Evolutionary conservation across 2,113 vertebrate genomes (phyloP), one percentile per base, ranked within the genome.

Genomic region (Spea bombifrons): DNA sequence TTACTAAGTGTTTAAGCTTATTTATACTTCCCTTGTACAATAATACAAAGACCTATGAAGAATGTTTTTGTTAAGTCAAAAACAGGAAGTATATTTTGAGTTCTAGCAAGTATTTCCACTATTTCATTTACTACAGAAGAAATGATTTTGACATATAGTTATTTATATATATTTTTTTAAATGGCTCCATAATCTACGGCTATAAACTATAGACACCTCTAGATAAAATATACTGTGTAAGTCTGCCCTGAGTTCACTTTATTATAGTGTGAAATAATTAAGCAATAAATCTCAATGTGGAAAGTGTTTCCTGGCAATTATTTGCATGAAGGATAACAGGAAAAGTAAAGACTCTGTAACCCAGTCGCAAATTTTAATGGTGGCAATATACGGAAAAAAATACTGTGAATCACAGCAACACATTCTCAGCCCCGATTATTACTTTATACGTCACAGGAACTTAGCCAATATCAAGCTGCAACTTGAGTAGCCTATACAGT

Each of bases 211-310:
- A 74, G 78, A 74, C 71, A 80, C 71, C 64, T 80, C 59, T 45
- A 73, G 46, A 74, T 68, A 80, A 73, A 73, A 80, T 50, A 80
- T 67, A 73, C 43, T 49, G 78, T 64, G 12, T 3, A 55, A 48
- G 71, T 80, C 71, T 80, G 61, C 73, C 73, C 57, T 49, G 12
- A 61, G 78, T 63, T 74, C 78, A 50, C 71, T 80, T 80, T 80
- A 68, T 80, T 73, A 80, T 80, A 17, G 46, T 68, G 46, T 74
- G 64, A 74, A 80, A 74, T 80, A 80, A 80, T 80, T 74, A 80
- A 74, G 78, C 71, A 73, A 68, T 80, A 80, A 73, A 80, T 80
- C 71, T 74, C 65, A 48, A 80, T 74, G 65, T 52, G 57, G 64
- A 68, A 71, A 80, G 66, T 16, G 68, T 68, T 80, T 74, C 71